Percentiles rank a stretch among this genome's conserved stretches.
phyloP scores from a whole-genome alignment of 2,113 vertebrate genomes.

The Carassius auratus region DNA sequence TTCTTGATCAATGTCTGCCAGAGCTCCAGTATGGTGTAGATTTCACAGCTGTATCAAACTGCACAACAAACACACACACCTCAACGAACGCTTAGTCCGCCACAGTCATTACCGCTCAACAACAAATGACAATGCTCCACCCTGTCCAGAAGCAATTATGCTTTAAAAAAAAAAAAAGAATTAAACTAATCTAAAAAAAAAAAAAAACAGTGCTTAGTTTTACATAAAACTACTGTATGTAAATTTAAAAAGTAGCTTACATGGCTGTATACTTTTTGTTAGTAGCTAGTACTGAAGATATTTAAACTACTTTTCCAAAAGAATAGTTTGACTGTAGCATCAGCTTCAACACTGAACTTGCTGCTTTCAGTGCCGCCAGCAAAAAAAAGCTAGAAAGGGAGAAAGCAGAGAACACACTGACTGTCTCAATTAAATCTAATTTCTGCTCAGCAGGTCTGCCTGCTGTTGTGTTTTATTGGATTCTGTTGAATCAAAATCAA shows the following conservation, averaged over 20 bases:
- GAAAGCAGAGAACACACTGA: neutral
- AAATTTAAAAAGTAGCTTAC: neutral
- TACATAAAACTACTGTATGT: too few relatives aligned
- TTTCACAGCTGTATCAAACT: too few relatives aligned
- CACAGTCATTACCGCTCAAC: neutral
- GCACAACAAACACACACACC: neutral
- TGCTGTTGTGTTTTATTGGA: constrained; percentile 18
- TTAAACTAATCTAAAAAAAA: too few relatives aligned
- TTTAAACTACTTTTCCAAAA: neutral
- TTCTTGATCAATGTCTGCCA: too few relatives aligned
- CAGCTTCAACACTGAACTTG: neutral
- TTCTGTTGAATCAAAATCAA: constrained; percentile 33
- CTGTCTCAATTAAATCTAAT: constrained; percentile 8
- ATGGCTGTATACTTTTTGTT: neutral
- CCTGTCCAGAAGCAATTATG: neutral
- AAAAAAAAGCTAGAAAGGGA: neutral
- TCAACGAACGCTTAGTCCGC: neutral
- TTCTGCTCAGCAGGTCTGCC: neutral
- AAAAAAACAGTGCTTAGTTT: too few relatives aligned
- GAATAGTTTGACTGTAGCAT: neutral
- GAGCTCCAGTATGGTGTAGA: too few relatives aligned
- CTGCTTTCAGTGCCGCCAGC: neutral
- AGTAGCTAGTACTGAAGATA: too few relatives aligned
- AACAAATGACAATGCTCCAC: neutral
- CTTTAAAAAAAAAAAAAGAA: too few relatives aligned